These are phyloP conservation scores for Onychomys leucogaster DNA, from an alignment of 2,797 vertebrate genomes.

Conservation along the genomic window DNA sequence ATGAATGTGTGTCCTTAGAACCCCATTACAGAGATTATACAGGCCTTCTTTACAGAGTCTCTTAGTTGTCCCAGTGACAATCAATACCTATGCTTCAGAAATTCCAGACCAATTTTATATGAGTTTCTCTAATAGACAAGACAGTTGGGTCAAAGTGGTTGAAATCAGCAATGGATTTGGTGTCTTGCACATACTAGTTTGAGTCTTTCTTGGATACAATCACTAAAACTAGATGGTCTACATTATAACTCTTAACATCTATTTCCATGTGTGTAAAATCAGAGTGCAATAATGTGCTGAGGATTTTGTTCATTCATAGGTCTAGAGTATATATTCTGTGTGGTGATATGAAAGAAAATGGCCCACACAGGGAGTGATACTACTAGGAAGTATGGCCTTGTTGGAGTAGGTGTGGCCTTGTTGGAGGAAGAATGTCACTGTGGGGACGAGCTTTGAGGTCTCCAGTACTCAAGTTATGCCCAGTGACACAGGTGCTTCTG, in stretches of 20 bases:
- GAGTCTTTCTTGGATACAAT: neutral
- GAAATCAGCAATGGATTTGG: neutral
- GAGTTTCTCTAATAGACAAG: neutral
- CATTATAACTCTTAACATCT: neutral
- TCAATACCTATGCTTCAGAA: neutral
- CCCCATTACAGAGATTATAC: neutral
- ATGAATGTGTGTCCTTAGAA: neutral
- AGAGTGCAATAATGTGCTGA: neutral
- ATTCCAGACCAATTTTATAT: neutral
- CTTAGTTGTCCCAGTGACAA: neutral
- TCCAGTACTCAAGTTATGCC: neutral
- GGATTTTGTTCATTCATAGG: neutral
- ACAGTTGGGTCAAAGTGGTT: constrained; percentile 6
- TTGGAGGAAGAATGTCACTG: neutral
- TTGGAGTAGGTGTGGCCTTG: neutral
- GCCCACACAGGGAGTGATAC: neutral
- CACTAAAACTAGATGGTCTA: neutral
- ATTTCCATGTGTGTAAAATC: neutral
- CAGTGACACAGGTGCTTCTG: neutral
- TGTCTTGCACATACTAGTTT: neutral
- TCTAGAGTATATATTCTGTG: neutral
- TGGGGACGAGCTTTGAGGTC: neutral
- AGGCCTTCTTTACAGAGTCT: neutral
- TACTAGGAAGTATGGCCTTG: neutral
- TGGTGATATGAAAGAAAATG: neutral